These are phyloP conservation scores for Hypothenemus hampei DNA, from an alignment of 1,140 invertebrate species.

Conservation along the genomic window DNA sequence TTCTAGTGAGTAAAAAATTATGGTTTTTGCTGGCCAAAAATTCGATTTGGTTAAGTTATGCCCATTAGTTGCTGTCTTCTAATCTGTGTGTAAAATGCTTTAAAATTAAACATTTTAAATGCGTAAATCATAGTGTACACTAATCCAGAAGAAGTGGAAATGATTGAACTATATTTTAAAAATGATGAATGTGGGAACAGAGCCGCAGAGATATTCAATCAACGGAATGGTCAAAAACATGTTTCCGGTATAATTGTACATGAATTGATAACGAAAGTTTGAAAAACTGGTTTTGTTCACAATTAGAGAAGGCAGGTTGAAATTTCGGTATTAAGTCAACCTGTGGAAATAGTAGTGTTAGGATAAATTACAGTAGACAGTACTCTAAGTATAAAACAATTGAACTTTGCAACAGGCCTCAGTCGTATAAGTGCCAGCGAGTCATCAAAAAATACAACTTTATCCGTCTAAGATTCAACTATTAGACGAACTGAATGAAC, in stretches of 20 bases:
- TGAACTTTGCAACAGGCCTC: background rate
- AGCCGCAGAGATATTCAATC: background rate
- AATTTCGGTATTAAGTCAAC: background rate
- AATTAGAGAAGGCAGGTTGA: background rate
- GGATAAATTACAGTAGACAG: background rate
- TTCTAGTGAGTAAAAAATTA: too few species aligned
- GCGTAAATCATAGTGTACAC: too few species aligned
- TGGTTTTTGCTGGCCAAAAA: too few species aligned
- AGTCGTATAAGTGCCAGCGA: background rate
- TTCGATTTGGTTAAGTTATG: too few species aligned
- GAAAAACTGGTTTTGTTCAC: background rate
- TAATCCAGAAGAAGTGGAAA: background rate
- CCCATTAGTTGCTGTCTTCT: too few species aligned
- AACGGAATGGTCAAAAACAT: background rate
- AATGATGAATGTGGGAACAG: background rate
- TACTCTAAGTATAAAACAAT: background rate
- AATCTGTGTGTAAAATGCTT: too few species aligned
- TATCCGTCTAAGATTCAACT: background rate
- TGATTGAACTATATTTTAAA: conserved; percentile 3
- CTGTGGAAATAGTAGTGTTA: background rate
- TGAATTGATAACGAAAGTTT: background rate
- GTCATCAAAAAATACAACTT: background rate
- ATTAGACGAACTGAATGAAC: too few species aligned
- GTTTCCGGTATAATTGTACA: background rate
- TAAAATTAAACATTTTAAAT: too few species aligned